Evolutionary conservation across 2,888 invertebrate species (phyloP).

Genomic region (Andrena chrysosceles): DNA sequence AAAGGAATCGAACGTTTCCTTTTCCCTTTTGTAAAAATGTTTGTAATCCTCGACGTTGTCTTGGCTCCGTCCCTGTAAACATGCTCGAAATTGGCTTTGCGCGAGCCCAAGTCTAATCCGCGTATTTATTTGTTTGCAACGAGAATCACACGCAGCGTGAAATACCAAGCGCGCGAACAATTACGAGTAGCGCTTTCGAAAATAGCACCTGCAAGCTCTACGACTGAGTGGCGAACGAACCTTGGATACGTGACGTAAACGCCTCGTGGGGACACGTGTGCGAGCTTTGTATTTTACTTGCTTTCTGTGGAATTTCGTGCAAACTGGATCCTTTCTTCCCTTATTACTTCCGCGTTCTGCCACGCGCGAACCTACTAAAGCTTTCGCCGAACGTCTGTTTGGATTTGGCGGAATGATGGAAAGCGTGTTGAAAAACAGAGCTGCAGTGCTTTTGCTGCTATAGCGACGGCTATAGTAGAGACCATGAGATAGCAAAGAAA

Average conservation of each 20-base stretch:
- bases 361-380: not conserved
- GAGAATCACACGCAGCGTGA: slow-evolving; percentile 35
- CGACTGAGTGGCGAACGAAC: slow-evolving; percentile 63
- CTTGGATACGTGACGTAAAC: slow-evolving; percentile 61
- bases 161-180: slow-evolving; percentile 53
- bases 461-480: too few relatives aligned
- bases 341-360: slow-evolving; percentile 31
- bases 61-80: not conserved
- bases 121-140: slow-evolving; percentile 28
- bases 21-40: not conserved
- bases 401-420: not conserved
- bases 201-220: slow-evolving; percentile 59
- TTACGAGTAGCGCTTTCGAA: slow-evolving; percentile 56
- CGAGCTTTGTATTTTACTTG: slow-evolving; percentile 29
- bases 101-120: not conserved
- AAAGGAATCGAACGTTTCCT: too few relatives aligned
- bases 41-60: not conserved
- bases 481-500: too few relatives aligned
- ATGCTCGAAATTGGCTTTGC: not conserved
- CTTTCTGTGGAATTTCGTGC: slow-evolving; percentile 42
- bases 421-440: too few relatives aligned
- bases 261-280: slow-evolving; percentile 13
- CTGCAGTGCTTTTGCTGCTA: too few relatives aligned
- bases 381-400: not conserved
- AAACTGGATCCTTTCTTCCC: slow-evolving; percentile 11